Evolutionary conservation across 2,113 vertebrate genomes (phyloP).

Genomic region (Toxostoma redivivum): DNA sequence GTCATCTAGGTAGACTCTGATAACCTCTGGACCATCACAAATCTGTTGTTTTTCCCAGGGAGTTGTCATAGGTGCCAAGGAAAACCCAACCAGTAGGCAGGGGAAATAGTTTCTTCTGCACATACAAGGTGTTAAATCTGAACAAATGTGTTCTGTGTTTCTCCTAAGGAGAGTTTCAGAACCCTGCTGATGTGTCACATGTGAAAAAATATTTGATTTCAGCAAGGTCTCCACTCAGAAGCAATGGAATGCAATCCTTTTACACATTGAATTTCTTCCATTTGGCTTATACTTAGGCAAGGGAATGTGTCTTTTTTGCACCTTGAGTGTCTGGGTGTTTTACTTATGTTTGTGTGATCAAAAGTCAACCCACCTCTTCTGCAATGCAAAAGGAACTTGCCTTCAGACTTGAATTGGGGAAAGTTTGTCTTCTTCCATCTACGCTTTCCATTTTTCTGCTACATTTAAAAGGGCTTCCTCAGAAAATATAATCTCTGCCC

Average conservation of each 20-base stretch:
- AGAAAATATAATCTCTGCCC: not conserved
- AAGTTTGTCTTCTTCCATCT: not conserved
- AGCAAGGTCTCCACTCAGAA: not conserved
- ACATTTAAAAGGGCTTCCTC: not conserved
- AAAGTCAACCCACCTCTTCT: not conserved
- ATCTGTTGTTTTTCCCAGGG: not conserved
- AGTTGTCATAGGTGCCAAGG: not conserved
- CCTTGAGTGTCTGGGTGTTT: not conserved
- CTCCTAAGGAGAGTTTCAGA: not conserved
- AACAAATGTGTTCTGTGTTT: not conserved
- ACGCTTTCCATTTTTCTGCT: not conserved
- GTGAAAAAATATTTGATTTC: constrained; percentile 12
- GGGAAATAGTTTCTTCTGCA: not conserved
- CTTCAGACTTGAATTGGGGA: not conserved
- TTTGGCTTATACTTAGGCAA: not conserved
- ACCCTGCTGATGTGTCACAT: not conserved
- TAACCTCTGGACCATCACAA: not conserved
- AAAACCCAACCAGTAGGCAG: not conserved
- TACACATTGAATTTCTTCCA: not conserved
- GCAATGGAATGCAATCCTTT: not conserved
- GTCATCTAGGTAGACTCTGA: not conserved
- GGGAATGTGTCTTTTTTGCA: not conserved
- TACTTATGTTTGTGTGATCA: not conserved
- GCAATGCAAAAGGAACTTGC: not conserved
- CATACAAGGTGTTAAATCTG: not conserved